phyloP scores from a whole-genome alignment of 2,888 invertebrate genomes.

The Tipula helvola region DNA sequence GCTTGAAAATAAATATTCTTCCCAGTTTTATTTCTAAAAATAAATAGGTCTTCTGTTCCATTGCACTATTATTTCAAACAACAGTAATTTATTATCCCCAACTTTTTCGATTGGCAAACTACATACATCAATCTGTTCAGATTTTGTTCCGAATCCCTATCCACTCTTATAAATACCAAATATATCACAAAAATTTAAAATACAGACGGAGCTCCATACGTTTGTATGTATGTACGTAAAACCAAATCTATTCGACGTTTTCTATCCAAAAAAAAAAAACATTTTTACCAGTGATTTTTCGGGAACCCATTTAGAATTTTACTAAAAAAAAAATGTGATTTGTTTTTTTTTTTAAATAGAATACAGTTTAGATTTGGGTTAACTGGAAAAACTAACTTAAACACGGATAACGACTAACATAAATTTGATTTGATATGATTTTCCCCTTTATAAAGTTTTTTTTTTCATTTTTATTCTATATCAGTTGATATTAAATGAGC shows the following conservation, averaged over 20 bases:
- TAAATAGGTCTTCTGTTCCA: neutral
- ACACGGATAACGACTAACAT: neutral
- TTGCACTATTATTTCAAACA: neutral
- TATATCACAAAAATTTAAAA: neutral
- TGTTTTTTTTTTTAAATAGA: neutral
- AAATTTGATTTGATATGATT: neutral
- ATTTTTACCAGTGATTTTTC: neutral
- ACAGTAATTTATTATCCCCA: neutral
- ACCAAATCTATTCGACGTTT: neutral
- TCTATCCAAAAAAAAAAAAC: neutral
- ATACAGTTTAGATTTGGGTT: neutral
- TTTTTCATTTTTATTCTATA: neutral
- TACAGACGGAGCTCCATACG: neutral
- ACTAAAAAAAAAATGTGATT: neutral
- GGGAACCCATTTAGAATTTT: neutral
- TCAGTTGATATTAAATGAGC: neutral
- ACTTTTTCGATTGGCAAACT: neutral
- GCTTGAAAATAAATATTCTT: neutral
- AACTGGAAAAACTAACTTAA: neutral
- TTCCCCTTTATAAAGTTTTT: neutral
- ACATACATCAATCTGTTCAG: neutral
- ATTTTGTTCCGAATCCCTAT: neutral
- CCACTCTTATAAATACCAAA: neutral
- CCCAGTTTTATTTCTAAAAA: neutral
- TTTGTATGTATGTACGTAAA: neutral